These are phyloP conservation scores for Amblyteles armatorius DNA, from an alignment of 2,888 invertebrate species.

Conservation along the genomic window DNA sequence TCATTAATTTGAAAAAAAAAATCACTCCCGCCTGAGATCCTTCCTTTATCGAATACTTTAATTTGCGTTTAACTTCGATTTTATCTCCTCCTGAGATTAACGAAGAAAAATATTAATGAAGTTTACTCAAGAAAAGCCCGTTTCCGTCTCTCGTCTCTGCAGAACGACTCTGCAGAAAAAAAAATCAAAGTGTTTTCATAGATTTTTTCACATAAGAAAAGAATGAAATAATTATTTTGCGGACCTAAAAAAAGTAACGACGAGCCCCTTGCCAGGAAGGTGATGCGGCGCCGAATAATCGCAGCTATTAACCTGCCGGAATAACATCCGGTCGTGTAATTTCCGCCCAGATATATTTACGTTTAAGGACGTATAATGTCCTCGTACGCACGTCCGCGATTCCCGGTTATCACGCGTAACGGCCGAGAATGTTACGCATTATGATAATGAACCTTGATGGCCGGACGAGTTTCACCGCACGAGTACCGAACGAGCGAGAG, in stretches of 20 bases:
- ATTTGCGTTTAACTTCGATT: no score
- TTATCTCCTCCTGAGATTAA: neutral
- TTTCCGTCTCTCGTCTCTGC: neutral
- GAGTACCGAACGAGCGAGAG: constrained; percentile 37
- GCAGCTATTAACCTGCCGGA: constrained; percentile 1
- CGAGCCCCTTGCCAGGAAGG: neutral
- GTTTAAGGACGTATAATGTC: constrained; percentile 37
- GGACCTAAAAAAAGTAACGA: neutral
- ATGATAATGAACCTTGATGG: constrained; percentile 74
- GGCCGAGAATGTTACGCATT: constrained; percentile 68
- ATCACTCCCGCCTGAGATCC: neutral
- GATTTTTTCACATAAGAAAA: neutral
- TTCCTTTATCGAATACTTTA: neutral
- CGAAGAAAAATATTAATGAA: neutral
- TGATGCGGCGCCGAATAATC: neutral
- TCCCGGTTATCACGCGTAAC: constrained; percentile 46
- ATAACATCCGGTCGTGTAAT: constrained; percentile 17
- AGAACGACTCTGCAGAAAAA: neutral
- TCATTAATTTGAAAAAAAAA: neutral
- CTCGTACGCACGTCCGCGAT: constrained; percentile 17
- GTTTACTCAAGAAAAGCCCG: neutral
- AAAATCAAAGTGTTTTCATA: neutral
- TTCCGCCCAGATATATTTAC: constrained; percentile 11
- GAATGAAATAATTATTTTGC: no score
- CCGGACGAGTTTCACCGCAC: constrained; percentile 61